phyloP scores from a whole-genome alignment of 2,113 vertebrate genomes.

The Chloropsis hardwickii region DNA sequence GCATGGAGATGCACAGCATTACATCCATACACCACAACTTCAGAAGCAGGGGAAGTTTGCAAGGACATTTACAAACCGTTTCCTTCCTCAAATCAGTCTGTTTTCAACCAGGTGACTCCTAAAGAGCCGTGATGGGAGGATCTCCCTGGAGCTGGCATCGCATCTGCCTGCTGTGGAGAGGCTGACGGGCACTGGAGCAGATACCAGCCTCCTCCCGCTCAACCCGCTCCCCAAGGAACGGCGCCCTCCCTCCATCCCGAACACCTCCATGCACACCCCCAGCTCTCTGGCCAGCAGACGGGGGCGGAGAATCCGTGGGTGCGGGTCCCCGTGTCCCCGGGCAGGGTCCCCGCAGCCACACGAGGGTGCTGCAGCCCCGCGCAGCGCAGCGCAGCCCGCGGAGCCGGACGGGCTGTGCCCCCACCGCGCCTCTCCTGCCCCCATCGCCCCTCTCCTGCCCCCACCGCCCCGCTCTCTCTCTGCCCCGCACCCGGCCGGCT shows the following conservation, averaged over 20 bases:
- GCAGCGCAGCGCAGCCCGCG: not conserved
- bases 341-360: constrained; percentile 22
- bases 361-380: constrained; percentile 46
- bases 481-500: not conserved
- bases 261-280: not conserved
- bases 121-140: not conserved
- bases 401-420: not conserved
- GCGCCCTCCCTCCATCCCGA: not conserved
- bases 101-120: not conserved
- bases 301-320: not conserved
- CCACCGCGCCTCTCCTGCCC: no score
- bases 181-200: not conserved
- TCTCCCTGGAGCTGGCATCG: not conserved
- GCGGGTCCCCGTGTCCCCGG: not conserved
- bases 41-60: not conserved
- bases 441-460: no score
- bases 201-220: rapidly evolving
- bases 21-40: not conserved
- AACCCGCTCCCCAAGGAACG: rapidly evolving
- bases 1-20: rapidly evolving
- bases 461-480: rapidly evolving
- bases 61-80: not conserved
- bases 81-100: not conserved
- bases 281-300: not conserved
- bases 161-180: not conserved